phyloP scores from a whole-genome alignment of 2,113 vertebrate species.

The Candoia aspera region DNA sequence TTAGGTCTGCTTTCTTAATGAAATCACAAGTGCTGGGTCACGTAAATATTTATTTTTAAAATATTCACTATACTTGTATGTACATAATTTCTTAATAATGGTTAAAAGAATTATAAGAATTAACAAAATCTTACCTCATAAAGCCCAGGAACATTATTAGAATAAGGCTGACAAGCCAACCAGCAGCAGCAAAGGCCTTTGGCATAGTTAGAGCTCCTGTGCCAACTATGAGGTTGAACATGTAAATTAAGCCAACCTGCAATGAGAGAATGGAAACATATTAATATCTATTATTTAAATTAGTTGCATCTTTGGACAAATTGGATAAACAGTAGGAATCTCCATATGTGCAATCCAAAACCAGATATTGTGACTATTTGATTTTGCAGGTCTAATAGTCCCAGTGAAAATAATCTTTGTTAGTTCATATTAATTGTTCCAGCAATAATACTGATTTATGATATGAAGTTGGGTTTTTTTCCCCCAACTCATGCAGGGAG shows the following conservation, averaged over 20 bases:
- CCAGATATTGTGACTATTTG: not conserved
- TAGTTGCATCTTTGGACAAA: not conserved
- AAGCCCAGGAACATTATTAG: constrained; percentile 90
- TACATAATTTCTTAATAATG: rapidly evolving
- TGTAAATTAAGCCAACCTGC: constrained; percentile 97
- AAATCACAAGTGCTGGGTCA: not conserved
- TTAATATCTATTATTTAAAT: not conserved
- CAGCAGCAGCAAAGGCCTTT: constrained; percentile 90
- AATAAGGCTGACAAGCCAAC: constrained; percentile 91
- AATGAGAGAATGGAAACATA: not conserved
- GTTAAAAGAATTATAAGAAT: not conserved
- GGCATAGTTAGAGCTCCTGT: constrained; percentile 98
- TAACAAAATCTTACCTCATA: constrained; percentile 85
- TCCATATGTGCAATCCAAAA: not conserved
- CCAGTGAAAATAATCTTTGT: not conserved
- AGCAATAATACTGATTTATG: not conserved
- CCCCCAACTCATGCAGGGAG: not conserved
- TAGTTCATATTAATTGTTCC: not conserved
- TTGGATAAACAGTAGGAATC: not conserved
- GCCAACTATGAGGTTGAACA: constrained; percentile 98
- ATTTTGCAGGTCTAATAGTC: not conserved
- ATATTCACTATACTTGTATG: not conserved
- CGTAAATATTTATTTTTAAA: not conserved
- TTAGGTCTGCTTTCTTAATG: not conserved
- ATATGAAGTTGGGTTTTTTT: not conserved